Conservation (phyloP, 1,140 invertebrate genomes). For the Heterodera carotae region DNA sequence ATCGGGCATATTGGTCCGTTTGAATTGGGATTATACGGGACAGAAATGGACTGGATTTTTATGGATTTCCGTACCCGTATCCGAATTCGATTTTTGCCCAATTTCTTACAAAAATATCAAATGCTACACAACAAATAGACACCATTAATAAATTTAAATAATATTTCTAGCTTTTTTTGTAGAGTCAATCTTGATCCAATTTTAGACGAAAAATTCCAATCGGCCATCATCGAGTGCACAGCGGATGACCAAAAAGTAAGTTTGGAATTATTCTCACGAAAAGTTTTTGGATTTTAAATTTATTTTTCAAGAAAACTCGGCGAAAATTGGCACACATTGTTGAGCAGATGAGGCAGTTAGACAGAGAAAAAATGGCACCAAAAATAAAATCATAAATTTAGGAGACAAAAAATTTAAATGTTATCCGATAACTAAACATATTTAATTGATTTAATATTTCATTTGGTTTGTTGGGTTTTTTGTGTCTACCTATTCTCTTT, state of each 20-base stretch:
- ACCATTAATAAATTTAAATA: too few relatives aligned
- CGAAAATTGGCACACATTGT: conserved; percentile 7
- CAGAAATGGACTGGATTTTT: too few relatives aligned
- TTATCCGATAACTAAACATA: too few relatives aligned
- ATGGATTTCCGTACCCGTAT: too few relatives aligned
- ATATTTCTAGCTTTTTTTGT: background rate
- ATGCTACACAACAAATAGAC: too few relatives aligned
- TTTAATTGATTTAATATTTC: too few relatives aligned
- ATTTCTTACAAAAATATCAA: background rate
- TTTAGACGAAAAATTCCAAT: conserved; percentile 29
- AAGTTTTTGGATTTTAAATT: too few relatives aligned
- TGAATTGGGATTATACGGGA: too few relatives aligned
- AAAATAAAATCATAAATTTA: background rate
- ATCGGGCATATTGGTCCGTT: conserved; percentile 19
- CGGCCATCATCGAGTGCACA: conserved; percentile 22
- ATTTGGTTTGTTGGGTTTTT: too few relatives aligned
- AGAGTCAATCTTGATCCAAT: background rate
- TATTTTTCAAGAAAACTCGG: conserved; percentile 3
- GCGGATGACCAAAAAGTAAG: conserved; percentile 29
- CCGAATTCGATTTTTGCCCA: background rate
- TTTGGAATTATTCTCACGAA: too few relatives aligned
- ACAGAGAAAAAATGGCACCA: background rate
- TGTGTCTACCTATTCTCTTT: too few relatives aligned
- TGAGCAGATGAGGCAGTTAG: conserved; percentile 1
- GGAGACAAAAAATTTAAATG: too few relatives aligned